phyloP scores from a whole-genome alignment of 2,888 invertebrate genomes.

The Diaphora mendica region DNA sequence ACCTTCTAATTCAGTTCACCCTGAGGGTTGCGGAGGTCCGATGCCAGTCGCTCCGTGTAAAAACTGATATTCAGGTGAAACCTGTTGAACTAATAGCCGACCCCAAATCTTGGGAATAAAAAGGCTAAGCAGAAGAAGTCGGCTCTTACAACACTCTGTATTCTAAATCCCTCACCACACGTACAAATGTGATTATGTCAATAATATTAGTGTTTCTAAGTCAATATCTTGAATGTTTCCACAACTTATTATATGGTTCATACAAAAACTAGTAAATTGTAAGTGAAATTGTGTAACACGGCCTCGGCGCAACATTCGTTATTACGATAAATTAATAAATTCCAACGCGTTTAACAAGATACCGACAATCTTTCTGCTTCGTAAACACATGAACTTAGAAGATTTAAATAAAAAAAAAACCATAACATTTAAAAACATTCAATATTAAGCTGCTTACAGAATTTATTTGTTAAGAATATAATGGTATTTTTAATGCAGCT shows the following conservation, averaged over 20 bases:
- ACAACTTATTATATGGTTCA: constrained; percentile 29
- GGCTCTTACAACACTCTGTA: no score
- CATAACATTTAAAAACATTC: no score
- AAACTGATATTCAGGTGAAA: no score
- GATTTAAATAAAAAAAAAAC: not conserved
- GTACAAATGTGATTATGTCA: not conserved
- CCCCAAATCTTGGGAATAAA: no score
- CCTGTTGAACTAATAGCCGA: no score
- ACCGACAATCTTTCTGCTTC: constrained; percentile 12
- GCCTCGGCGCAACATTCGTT: constrained; percentile 31
- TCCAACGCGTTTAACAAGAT: constrained; percentile 24
- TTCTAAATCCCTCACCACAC: no score
- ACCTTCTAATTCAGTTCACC: no score
- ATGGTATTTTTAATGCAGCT: not conserved
- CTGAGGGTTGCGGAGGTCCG: no score
- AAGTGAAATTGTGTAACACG: constrained; percentile 38
- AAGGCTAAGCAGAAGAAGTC: no score
- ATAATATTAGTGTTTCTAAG: constrained; percentile 11
- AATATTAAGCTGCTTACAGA: not conserved
- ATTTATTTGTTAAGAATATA: not conserved
- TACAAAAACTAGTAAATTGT: constrained; percentile 24
- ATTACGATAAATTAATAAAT: constrained; percentile 32
- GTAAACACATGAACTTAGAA: not conserved
- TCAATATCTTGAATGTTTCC: constrained; percentile 28
- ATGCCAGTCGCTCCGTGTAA: no score